Percentiles rank a stretch among this genome's conserved stretches.
phyloP scores from a whole-genome alignment of 2,888 invertebrate genomes.

The Scaptomyza flava region DNA sequence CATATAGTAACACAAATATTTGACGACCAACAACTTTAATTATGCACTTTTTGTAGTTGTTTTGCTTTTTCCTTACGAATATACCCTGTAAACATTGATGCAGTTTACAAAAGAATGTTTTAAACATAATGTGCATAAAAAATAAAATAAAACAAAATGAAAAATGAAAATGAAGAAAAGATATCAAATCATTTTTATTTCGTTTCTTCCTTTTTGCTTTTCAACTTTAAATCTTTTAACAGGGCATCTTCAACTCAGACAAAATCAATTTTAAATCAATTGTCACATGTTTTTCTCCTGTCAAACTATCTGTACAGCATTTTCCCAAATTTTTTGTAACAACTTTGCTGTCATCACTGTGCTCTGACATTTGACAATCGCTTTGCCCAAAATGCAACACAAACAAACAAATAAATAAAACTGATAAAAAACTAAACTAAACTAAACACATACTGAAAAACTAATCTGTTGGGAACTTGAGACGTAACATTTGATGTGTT shows the following conservation, averaged over 20 bases:
- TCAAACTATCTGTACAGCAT: conserved; percentile 15
- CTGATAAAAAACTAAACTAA: conserved; percentile 60
- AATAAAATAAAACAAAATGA: not conserved
- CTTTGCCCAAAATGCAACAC: conserved; percentile 23
- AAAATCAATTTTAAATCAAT: not conserved
- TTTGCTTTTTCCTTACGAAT: conserved; percentile 6
- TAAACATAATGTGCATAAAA: not conserved
- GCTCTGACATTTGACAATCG: conserved; percentile 57
- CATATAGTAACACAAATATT: conserved; percentile 65
- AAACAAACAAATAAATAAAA: conserved; percentile 55
- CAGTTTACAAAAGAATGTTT: not conserved
- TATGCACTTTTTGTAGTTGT: conserved; percentile 31
- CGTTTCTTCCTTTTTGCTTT: too few relatives aligned
- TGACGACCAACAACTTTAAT: conserved; percentile 47
- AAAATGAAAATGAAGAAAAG: too few relatives aligned
- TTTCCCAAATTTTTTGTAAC: conserved; percentile 9
- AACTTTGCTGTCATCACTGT: conserved; percentile 69
- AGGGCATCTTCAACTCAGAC: not conserved
- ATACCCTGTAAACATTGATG: conserved; percentile 11
- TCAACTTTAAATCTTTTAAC: not conserved
- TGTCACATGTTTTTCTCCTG: conserved; percentile 7
- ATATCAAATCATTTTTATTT: too few relatives aligned
- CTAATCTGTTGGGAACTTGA: conserved; percentile 32
- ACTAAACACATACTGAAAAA: conserved; percentile 5
- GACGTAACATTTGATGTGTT: conserved; percentile 37